Conservation (phyloP, 2,113 vertebrate species). For the Ceratotherium simum region DNA sequence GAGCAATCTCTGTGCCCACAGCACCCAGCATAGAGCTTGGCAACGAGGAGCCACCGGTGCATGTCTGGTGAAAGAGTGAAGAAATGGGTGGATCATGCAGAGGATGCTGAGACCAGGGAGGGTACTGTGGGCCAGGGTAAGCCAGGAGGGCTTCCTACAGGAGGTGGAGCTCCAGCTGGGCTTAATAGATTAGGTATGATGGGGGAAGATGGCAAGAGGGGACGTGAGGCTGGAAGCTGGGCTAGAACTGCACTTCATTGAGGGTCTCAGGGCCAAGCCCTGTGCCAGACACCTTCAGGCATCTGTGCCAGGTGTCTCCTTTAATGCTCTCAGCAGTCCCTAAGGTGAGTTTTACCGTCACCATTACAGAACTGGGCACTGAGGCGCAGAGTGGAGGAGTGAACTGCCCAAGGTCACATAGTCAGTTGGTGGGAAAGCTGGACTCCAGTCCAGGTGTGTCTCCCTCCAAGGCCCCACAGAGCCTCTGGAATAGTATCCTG, state of each 20-base stretch:
- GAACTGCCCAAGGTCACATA: neutral
- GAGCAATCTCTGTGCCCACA: neutral
- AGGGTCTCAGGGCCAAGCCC: neutral
- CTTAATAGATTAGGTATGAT: neutral
- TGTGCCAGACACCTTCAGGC: neutral
- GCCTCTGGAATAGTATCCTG: neutral
- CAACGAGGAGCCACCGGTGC: neutral
- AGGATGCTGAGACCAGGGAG: neutral
- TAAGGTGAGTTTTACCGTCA: constrained; percentile 37
- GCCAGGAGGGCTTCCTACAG: constrained; percentile 65
- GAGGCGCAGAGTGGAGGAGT: neutral
- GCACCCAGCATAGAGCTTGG: neutral
- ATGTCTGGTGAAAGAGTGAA: constrained; percentile 32
- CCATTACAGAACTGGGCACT: constrained; percentile 2
- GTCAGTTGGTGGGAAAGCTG: neutral
- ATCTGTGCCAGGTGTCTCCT: neutral
- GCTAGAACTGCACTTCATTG: neutral
- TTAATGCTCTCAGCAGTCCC: constrained; percentile 1
- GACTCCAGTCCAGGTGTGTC: neutral
- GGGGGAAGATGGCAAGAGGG: neutral
- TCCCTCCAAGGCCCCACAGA: neutral
- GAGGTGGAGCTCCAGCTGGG: constrained; percentile 11
- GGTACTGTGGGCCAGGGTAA: neutral
- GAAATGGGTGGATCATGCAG: neutral
- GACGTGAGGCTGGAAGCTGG: neutral